phyloP scores from a whole-genome alignment of 2,113 vertebrate species.

The Gallinago media region DNA sequence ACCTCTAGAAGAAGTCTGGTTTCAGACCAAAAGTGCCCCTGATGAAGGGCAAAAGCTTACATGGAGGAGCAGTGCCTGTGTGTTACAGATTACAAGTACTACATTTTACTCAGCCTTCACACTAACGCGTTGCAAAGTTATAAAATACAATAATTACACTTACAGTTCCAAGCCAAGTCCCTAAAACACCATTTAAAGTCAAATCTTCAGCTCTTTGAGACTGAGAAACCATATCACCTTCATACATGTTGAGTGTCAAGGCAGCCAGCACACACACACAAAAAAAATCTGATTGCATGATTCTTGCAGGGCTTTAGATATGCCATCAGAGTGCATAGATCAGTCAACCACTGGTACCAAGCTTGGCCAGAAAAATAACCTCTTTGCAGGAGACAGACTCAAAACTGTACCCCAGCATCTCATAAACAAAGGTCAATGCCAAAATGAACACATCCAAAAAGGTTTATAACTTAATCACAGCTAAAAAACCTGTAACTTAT shows the following conservation, averaged over 20 bases:
- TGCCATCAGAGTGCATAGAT: not conserved
- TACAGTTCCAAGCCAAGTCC: not conserved
- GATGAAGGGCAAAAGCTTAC: not conserved
- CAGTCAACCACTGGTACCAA: not conserved
- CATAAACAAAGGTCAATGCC: not conserved
- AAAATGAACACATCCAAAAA: not conserved
- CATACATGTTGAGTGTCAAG: not conserved
- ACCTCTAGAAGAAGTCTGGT: not conserved
- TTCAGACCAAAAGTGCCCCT: not conserved
- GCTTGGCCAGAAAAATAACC: not conserved
- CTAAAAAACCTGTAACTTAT: not conserved
- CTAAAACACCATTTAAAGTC: not conserved
- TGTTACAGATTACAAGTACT: not conserved
- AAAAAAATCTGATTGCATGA: not conserved
- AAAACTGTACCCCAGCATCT: not conserved
- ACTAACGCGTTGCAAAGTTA: not conserved
- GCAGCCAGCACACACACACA: not conserved
- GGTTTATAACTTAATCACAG: not conserved
- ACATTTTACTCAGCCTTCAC: not conserved
- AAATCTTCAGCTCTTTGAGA: not conserved
- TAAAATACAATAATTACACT: not conserved
- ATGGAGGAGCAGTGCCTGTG: fast-evolving
- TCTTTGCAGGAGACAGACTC: not conserved
- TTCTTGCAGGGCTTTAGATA: not conserved
- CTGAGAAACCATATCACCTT: not conserved